These are phyloP conservation scores for Epistrophella euchroma DNA, from an alignment of 2,888 invertebrate species.

Conservation along the genomic window DNA sequence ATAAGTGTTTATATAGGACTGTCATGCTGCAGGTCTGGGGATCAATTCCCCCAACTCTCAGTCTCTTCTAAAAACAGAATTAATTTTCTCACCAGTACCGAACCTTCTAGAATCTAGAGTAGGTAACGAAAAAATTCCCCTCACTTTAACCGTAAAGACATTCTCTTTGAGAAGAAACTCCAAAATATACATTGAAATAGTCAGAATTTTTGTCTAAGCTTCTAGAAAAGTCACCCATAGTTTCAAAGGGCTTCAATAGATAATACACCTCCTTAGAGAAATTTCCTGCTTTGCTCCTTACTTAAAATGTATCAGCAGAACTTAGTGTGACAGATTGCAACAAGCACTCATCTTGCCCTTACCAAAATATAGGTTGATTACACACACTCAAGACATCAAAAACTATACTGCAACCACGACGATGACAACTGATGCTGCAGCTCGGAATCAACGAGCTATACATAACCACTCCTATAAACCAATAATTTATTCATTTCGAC, in stretches of 20 bases:
- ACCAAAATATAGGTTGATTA: conserved; percentile 1
- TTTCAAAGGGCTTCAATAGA: conserved; percentile 47
- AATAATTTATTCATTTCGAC: conserved; percentile 76
- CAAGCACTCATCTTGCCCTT: conserved; percentile 35
- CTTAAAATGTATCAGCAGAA: conserved; percentile 20
- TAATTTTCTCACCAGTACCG: too few relatives aligned
- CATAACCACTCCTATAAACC: conserved; percentile 63
- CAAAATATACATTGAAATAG: too few relatives aligned
- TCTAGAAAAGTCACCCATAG: conserved; percentile 49
- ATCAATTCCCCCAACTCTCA: too few relatives aligned
- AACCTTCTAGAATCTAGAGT: too few relatives aligned
- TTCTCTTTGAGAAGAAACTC: too few relatives aligned
- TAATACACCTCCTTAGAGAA: conserved; percentile 21
- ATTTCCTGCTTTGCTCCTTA: not conserved
- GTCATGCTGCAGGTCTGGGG: too few relatives aligned
- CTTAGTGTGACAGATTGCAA: conserved; percentile 51
- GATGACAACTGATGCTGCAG: conserved; percentile 42
- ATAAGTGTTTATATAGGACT: too few relatives aligned
- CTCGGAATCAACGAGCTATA: conserved; percentile 56
- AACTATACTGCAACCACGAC: conserved; percentile 8
- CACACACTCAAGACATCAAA: conserved; percentile 31
- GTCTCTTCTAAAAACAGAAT: too few relatives aligned
- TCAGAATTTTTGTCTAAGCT: too few relatives aligned
- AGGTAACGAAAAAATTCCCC: too few relatives aligned
- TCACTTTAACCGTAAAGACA: too few relatives aligned